Conservation (phyloP, 2,797 vertebrate species). For the Pangasius sanitwongsei region DNA sequence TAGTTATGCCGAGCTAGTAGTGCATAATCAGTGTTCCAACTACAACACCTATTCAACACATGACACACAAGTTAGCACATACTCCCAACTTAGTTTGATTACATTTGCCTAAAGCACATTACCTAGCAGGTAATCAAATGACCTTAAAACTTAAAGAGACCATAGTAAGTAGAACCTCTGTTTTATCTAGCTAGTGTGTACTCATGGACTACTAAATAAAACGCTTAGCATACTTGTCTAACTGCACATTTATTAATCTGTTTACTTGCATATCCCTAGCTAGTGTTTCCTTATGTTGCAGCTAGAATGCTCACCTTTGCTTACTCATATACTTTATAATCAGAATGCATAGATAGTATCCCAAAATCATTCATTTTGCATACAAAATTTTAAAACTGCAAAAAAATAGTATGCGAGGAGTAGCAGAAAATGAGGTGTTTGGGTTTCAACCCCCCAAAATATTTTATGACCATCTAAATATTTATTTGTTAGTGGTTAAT, state of each 20-base stretch:
- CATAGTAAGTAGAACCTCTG: background rate
- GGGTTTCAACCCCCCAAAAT: background rate
- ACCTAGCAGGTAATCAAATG: background rate
- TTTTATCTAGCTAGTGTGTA: background rate
- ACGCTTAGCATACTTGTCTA: too few species aligned
- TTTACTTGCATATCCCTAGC: background rate
- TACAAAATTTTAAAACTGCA: too few species aligned
- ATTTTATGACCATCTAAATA: too few species aligned
- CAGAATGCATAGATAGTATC: too few species aligned
- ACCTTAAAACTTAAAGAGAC: background rate
- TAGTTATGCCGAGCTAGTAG: background rate
- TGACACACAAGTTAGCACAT: background rate
- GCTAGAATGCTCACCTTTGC: background rate
- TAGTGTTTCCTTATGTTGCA: background rate
- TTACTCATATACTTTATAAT: background rate
- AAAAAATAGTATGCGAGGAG: too few species aligned
- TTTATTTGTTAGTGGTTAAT: background rate
- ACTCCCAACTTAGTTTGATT: background rate
- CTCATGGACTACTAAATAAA: background rate
- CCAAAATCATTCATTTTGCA: too few species aligned
- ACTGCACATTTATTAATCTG: background rate
- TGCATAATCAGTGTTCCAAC: background rate
- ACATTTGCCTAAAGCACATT: background rate
- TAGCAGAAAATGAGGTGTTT: too few species aligned
- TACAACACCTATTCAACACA: background rate